Base-by-base conservation (phyloP, 2,888 invertebrate species). In the Oasisia sp. region DNA sequence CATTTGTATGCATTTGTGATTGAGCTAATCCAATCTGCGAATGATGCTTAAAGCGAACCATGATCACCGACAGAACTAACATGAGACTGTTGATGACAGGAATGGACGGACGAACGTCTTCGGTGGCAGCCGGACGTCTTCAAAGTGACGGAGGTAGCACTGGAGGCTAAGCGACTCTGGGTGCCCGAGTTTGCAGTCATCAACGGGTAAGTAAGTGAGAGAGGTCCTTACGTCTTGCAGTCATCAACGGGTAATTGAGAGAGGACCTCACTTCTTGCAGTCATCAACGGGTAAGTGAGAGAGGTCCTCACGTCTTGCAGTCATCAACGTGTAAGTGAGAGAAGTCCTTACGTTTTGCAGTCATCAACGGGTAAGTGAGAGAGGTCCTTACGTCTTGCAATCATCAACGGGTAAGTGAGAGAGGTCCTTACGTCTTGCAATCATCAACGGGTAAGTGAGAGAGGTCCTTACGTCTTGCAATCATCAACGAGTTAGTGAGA, bases 181-280 rank as follows among this genome's bases (percentile, higher is more conserved):
- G 12, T 92, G 74, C 93, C 93, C 2, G 93, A 93, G 92, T 93
- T 93, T 91, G 93, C 93, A 11, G 92, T 92, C 38, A 93, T 93
- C 32, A 93, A 93, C 74, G 93, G 93, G 93, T 93, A 89, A 50
- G 91, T 92, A 19, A 38, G 32, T 91, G 14, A 50, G 50, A 12
- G 44, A 92, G n/a, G 1, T 89, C 89, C 4, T 19, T 32, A 90
- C 27, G 7, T 14, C 3, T 56, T 56, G 11, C n/a, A n/a, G n/a
- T n/a, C n/a, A n/a, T n/a, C n/a, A n/a, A n/a, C n/a, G n/a, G n/a
- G n/a, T n/a, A n/a, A n/a, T n/a, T 91, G 14, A 50, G 50, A 12
- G 44, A 92, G n/a, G 1, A 44, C 89, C 4, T 19, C 32, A 90
- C 27, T 0, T 14, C 3, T 56, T 56, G 11, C n/a, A n/a, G n/a